Base-by-base conservation (phyloP, 2,797 vertebrate genomes). In the Aldrovandia affinis region DNA sequence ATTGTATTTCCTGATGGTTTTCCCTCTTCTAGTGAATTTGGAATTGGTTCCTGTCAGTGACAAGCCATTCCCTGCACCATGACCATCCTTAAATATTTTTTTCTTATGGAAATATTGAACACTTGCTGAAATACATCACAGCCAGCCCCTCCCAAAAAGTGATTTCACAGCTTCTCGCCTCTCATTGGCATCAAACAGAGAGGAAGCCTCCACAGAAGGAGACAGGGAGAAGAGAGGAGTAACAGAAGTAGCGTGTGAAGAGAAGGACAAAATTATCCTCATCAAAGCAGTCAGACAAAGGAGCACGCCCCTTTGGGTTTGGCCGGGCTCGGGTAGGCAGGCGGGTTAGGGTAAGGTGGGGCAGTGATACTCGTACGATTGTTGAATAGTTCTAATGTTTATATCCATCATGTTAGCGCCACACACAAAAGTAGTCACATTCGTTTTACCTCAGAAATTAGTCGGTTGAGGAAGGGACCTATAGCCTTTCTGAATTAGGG, bases 41-140 rank as follows among this genome's bases (percentile, higher is more conserved):
- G 22, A n/a, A 55, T 33, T 50, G 1, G 70, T 4, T 33, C 18
- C 52, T 25, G 78, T 55, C 78, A 54, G 78, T 8, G 52, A 55
- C 47, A 55, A 30, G 14, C 42, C 33, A 9, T 73, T 42, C 36
- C 36, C 36, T 8, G 36, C 20, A 1, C 28, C 47, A 30, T 54
- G 55, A 80, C 47, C 50, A 33, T 44, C 28, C 47, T 14, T 52
- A 18, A 30, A 80, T 54, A 20, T 15, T 55, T 55, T 30, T 54
- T n/a, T 78, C 28, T 80, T n/a, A 55, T 80, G 78, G 78, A 80
- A 80, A 81, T 8, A 9, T n/a, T 55, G 54, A 42, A n/a, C 57
- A 0, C 80, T 81, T 59, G 39, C 52, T 65, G 80, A 81, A n/a
- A 81, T 36, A 33, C 80, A 59, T 42, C 52, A 22, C 30, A 28